These are phyloP conservation scores for Mycteria americana DNA, from an alignment of 2,797 vertebrate species.

Conservation along the genomic window DNA sequence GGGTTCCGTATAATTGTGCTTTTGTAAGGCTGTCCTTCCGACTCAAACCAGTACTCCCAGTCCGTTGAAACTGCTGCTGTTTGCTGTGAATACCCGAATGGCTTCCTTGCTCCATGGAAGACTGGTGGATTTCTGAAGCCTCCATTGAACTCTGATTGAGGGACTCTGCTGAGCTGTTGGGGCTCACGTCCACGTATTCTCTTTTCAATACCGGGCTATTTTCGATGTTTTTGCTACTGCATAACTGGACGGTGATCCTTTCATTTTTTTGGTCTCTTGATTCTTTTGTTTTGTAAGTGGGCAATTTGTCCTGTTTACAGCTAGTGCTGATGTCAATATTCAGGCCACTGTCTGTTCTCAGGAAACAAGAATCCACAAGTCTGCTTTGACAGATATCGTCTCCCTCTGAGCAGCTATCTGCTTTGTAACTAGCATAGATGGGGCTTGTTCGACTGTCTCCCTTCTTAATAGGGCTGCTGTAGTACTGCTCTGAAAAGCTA, in stretches of 20 bases:
- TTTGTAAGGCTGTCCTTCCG: slow-evolving; percentile 98
- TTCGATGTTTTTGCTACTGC: slow-evolving; percentile 82
- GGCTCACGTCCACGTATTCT: slow-evolving; percentile 82
- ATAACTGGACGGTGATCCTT: slow-evolving; percentile 83
- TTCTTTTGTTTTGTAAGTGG: slow-evolving; percentile 80
- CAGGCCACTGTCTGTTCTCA: slow-evolving; percentile 80
- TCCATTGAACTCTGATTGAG: slow-evolving; percentile 87
- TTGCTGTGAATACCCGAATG: slow-evolving; percentile 82
- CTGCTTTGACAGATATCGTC: slow-evolving; percentile 85
- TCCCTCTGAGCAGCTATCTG: slow-evolving; percentile 88
- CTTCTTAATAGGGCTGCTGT: slow-evolving; percentile 78
- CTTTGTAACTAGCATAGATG: slow-evolving; percentile 81
- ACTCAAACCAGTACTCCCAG: slow-evolving; percentile 88
- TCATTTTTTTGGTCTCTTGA: slow-evolving; percentile 82
- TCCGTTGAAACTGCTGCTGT: slow-evolving; percentile 88
- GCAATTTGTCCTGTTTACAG: slow-evolving; percentile 81
- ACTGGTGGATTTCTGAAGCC: slow-evolving; percentile 85
- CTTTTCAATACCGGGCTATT: slow-evolving; percentile 75
- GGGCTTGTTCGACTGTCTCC: slow-evolving; percentile 81
- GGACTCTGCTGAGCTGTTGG: slow-evolving; percentile 87
- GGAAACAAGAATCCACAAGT: slow-evolving; percentile 84
- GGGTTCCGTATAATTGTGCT: slow-evolving; percentile 94
- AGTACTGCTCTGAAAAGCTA: slow-evolving; percentile 87
- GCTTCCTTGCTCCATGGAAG: slow-evolving; percentile 83
- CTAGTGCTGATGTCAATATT: slow-evolving; percentile 81